Evolutionary conservation across 2,113 vertebrate genomes (phyloP), one percentile per base, ranked within the genome.

Genomic region (Apistogramma diplotaenia): DNA sequence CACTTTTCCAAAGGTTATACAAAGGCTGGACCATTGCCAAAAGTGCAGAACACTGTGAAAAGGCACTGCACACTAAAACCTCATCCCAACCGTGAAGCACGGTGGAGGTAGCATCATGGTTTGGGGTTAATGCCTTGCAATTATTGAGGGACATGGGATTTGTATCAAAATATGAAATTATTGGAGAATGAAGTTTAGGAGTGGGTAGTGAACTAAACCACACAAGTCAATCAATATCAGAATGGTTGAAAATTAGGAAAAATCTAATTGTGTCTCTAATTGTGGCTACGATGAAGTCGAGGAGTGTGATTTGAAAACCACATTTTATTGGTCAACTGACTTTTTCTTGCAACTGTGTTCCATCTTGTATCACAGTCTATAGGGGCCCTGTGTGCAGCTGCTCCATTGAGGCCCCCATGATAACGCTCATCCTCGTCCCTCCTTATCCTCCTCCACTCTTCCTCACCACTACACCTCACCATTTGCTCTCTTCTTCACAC

Each of bases 381-480:
- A 25, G 54, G 81, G 73, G 60, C 62, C 75, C 33, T 19, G 13
- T 43, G 51, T 82, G 62, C 60, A 67, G 79, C 73, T 79, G 81
- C 81, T 74, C 80, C 40, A 16, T 19, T 78, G 37, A 77, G 79
- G 77, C 79, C 59, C 77, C 79, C 77, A 79, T 83, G 82, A 82
- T 92, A 89, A 93, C 78, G 33, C 83, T 81, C 54, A 73, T 46
- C 80, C 76, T 79, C 86, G 13, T 65, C 65, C 79, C 59, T 51
- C 76, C 46, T 27, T 73, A 46, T 56, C 40, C 67, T n/a, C 21
- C 33, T 16, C 6, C 7, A 18, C 51, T 31, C 27, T 25, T 7
- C 75, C 25, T 54, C 13, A 13, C 29, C 29, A 56, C 73, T 19
- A 0, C 15, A 3, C 18, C 62, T 8, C 62, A 29, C 62, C 25